A percentile compares a stretch with the other conserved stretches of the same genome.
Evolutionary conservation across 23 tunicate species (phyloP).

Genomic region (Ciona savignyi): DNA sequence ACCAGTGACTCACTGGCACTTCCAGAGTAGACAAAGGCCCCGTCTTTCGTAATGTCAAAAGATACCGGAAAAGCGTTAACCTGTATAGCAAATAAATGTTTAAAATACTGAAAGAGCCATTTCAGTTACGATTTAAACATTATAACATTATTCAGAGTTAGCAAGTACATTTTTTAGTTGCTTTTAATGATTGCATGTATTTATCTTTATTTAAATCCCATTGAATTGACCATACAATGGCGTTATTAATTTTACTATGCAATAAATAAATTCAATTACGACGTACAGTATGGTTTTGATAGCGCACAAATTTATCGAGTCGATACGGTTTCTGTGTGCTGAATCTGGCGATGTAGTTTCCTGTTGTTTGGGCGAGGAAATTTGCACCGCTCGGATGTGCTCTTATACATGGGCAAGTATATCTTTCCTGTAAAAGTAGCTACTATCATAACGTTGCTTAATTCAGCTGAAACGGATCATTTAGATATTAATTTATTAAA

Average conservation of each 20-base stretch:
- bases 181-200: too few species aligned
- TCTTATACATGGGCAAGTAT: slow-evolving; percentile 70
- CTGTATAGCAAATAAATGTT: slow-evolving; percentile 11
- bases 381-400: slow-evolving; percentile 73
- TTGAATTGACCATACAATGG: too few species aligned
- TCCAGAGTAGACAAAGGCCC: slow-evolving; percentile 62
- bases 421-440: slow-evolving; percentile 47
- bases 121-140: too few species aligned
- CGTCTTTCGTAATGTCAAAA: slow-evolving; percentile 77
- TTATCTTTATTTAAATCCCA: too few species aligned
- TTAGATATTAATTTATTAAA: too few species aligned
- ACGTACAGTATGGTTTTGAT: slow-evolving; percentile 68
- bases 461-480: too few species aligned
- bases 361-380: slow-evolving; percentile 84
- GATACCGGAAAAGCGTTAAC: slow-evolving; percentile 66
- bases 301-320: slow-evolving; percentile 72
- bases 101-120: too few species aligned
- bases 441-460: too few species aligned
- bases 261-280: slow-evolving; percentile 16
- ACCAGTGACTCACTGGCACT: slow-evolving; percentile 64
- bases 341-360: slow-evolving; percentile 82
- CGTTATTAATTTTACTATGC: not conserved
- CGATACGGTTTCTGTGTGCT: slow-evolving; percentile 54
- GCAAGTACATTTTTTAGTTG: too few species aligned
- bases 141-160: too few species aligned